Conservation (phyloP, 1,140 invertebrate species). For the Sminthurinus signatus region DNA sequence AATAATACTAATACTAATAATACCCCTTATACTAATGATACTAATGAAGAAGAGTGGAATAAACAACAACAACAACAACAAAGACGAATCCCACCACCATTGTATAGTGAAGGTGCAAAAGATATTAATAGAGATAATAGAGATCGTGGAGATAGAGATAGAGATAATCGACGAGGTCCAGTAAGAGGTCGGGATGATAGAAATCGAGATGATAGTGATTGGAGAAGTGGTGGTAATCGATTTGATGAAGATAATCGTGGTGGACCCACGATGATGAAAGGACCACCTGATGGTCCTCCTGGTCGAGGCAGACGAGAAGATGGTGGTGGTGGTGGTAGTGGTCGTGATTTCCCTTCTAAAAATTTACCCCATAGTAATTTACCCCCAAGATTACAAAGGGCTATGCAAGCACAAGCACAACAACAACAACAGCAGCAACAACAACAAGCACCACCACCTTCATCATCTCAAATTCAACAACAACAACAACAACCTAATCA, state of each 20-base stretch:
- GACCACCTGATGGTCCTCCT: background rate
- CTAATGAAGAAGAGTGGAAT: conserved; percentile 28
- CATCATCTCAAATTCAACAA: conserved; percentile 16
- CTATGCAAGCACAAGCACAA: conserved; percentile 14
- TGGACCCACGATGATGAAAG: too few relatives aligned
- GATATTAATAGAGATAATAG: background rate
- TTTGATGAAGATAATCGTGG: conserved; percentile 21
- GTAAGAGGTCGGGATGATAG: too few relatives aligned
- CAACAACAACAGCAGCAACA: conserved; percentile 21
- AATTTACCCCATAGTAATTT: conserved; percentile 5
- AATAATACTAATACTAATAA: conserved; percentile 1
- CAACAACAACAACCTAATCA: conserved; percentile 6
- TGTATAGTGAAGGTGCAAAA: background rate
- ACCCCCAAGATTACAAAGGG: conserved; percentile 3
- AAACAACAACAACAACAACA: conserved; percentile 8
- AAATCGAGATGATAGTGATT: conserved; percentile 22
- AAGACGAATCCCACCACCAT: background rate
- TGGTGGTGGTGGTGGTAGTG: background rate
- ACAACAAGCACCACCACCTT: conserved; percentile 2
- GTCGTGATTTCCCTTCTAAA: conserved; percentile 7
- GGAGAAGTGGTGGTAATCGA: conserved; percentile 22
- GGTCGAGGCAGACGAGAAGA: background rate
- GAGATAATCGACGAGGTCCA: background rate
- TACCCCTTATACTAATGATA: too few relatives aligned
- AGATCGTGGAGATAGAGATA: conserved; percentile 11